Conservation (phyloP, 1,140 invertebrate species). For the Drosophila prosaltans region DNA sequence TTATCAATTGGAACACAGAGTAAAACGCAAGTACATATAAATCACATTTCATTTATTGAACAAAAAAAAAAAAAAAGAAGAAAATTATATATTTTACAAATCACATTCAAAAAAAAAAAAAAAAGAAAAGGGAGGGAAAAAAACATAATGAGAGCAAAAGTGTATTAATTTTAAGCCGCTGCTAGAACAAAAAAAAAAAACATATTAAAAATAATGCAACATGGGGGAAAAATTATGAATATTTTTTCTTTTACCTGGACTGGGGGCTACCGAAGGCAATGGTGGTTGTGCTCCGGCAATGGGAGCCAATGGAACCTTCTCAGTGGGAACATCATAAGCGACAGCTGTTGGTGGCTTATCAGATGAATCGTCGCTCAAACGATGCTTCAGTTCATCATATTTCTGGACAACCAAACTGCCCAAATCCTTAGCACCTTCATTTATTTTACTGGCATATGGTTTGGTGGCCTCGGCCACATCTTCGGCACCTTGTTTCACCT, state of each 20-base stretch:
- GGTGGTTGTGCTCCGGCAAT: constrained; percentile 45
- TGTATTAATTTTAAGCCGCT: not conserved
- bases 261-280: constrained; percentile 3
- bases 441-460: constrained; percentile 66
- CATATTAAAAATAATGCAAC: not conserved
- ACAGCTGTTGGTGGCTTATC: constrained; percentile 24
- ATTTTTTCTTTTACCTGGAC: constrained; percentile 23
- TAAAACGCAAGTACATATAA: constrained; percentile 2
- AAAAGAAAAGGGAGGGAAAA: not conserved
- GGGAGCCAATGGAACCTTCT: constrained; percentile 69
- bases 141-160: not conserved
- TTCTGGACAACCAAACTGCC: constrained; percentile 63
- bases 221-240: no score
- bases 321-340: constrained; percentile 57
- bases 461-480: constrained; percentile 61
- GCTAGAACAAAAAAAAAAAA: not conserved
- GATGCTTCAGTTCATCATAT: constrained; percentile 74
- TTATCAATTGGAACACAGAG: not conserved
- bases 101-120: constrained; percentile 10
- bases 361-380: constrained; percentile 61
- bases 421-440: constrained; percentile 66
- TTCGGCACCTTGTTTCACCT: constrained; percentile 66
- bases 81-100: constrained; percentile 1
- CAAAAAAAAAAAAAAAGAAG: not conserved
- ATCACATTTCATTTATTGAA: constrained; percentile 15